Base-by-base conservation (phyloP, 2,888 invertebrate species). In the Theretra japonica region DNA sequence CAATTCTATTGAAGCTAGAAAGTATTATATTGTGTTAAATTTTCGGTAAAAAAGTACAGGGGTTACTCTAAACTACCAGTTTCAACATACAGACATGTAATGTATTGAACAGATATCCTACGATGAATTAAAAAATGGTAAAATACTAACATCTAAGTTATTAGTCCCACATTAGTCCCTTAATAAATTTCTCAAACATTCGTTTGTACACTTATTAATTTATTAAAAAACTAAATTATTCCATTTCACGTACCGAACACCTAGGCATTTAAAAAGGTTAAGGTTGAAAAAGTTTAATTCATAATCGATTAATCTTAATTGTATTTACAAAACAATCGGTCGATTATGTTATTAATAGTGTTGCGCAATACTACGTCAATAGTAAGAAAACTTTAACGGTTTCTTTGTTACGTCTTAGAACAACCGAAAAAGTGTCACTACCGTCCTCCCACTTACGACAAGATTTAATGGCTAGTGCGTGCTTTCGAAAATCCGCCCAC, bases 401-500 rank as follows among this genome's bases (percentile, higher is more conserved):
- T 60, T 17, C 41, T 65, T 21, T 65, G 17, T 48, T 23, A 23
- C 15, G 48, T 48, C 33, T 60, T 41, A 11, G 33, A 65, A 33
- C 33, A 17, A 48, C 48, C 65, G 48, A 23, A 23, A 15, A 4
- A 48, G n/a, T 28, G 62, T 48, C 65, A 65, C 15, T 53, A 53
- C 53, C 23, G 65, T 17, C 41, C 65, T 21, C 65, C 65, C 65
- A 65, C 65, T 48, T 15, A 23, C 41, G 4, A 21, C 11, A 65
- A 41, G 48, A 33, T 11, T 62, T 41, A 23, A 19, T 5, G 8
- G 21, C 33, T 21, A 23, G 17, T 65, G 19, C 23, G 48, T 65
- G 17, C 65, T 65, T 65, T 65, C 65, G 41, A 48, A 65, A 48
- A 65, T 48, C 62, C 21, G n/a, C 33, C 41, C 23, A 21, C 65